These are phyloP conservation scores for Dryas iulia DNA, from an alignment of 1,140 invertebrate genomes.

Conservation along the genomic window DNA sequence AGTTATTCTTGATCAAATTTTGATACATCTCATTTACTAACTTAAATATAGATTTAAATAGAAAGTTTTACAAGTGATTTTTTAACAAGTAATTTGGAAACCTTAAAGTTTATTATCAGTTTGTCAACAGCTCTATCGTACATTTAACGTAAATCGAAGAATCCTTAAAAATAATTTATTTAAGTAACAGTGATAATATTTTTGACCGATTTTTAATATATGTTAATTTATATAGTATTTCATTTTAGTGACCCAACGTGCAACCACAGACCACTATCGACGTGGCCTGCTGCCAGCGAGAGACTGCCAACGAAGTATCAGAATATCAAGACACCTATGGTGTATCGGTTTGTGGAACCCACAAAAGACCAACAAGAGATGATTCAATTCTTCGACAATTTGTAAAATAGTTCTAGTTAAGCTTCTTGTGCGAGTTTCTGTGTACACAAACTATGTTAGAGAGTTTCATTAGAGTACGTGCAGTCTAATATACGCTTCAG, in stretches of 20 bases:
- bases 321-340: slow-evolving; percentile 37
- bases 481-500: not conserved
- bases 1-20: slow-evolving; percentile 10
- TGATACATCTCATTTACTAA: not conserved
- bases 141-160: no score
- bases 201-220: no score
- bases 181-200: no score
- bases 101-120: no score
- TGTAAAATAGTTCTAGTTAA: slow-evolving; percentile 41
- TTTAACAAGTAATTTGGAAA: no score
- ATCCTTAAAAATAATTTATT: no score
- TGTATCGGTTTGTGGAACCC: slow-evolving; percentile 26
- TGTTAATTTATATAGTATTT: not conserved
- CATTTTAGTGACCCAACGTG: slow-evolving; percentile 45
- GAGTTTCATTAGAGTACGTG: not conserved
- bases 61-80: no score
- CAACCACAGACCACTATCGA: slow-evolving; percentile 22
- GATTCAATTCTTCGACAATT: slow-evolving; percentile 46
- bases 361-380: slow-evolving; percentile 37
- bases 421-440: not conserved
- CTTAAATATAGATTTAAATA: not conserved
- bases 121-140: no score
- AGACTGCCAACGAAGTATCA: slow-evolving; percentile 35
- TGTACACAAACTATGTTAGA: no score
- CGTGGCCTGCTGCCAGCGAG: slow-evolving; percentile 38